A percentile compares a stretch with the other conserved stretches of the same genome.
phyloP scores from a whole-genome alignment of 2,797 vertebrate species.

The Myotis planiceps region DNA sequence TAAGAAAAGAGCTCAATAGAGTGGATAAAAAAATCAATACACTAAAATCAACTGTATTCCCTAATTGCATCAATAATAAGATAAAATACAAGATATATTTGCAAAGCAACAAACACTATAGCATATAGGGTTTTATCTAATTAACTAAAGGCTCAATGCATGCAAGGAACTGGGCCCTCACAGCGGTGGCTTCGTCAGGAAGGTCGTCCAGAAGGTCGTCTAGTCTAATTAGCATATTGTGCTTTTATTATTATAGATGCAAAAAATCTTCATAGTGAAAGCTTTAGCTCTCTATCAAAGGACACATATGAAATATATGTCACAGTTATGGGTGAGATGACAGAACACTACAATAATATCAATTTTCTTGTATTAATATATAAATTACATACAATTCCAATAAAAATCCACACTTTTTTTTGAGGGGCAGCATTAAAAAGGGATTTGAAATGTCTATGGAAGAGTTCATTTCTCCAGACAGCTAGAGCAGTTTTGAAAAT shows the following conservation, averaged over 20 bases:
- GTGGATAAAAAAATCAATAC: neutral
- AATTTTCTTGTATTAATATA: neutral
- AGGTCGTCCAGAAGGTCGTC: too few relatives aligned
- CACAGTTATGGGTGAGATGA: neutral
- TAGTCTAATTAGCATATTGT: too few relatives aligned
- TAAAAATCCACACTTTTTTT: neutral
- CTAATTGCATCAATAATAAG: neutral
- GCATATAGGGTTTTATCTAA: neutral
- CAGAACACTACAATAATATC: neutral
- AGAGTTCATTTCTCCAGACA: neutral
- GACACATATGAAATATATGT: neutral
- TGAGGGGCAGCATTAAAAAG: neutral
- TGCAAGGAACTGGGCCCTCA: too few relatives aligned
- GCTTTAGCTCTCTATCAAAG: neutral
- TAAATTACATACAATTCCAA: neutral
- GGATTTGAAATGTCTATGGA: neutral
- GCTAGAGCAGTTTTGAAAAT: neutral
- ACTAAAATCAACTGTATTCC: neutral
- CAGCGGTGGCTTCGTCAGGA: fast-evolving
- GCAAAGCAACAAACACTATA: neutral
- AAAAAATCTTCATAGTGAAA: neutral
- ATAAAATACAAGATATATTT: neutral
- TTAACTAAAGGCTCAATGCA: neutral
- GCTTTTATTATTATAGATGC: too few relatives aligned
- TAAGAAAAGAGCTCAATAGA: neutral